phyloP scores from a whole-genome alignment of 2,113 vertebrate species.

The Hiodon tergisus region DNA sequence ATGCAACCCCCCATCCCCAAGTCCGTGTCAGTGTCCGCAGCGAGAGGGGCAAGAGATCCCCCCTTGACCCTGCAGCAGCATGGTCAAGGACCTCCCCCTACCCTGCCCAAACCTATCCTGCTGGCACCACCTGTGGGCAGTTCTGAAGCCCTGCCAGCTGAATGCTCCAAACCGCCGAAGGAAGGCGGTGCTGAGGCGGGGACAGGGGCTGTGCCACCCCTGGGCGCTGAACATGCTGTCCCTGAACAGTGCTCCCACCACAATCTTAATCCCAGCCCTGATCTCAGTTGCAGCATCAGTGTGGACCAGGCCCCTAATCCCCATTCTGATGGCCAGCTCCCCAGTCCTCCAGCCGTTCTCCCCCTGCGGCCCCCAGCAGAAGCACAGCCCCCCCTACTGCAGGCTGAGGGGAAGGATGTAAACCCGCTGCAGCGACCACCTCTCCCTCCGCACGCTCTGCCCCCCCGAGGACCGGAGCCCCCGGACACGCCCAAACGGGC shows the following conservation, averaged over 20 bases:
- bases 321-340: slow-evolving; percentile 15
- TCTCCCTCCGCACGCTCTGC: slow-evolving; percentile 8
- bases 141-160: background rate
- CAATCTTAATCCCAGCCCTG: slow-evolving; percentile 45
- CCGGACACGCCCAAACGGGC: slow-evolving; percentile 34
- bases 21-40: slow-evolving; percentile 42
- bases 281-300: slow-evolving; percentile 50
- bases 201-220: background rate
- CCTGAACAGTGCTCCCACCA: slow-evolving; percentile 29
- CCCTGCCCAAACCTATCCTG: slow-evolving; percentile 20
- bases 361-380: slow-evolving; percentile 19
- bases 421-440: slow-evolving; percentile 12
- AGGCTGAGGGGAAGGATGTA: background rate
- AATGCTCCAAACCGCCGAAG: slow-evolving; percentile 10
- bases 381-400: slow-evolving; percentile 15
- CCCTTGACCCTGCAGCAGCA: background rate
- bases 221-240: background rate
- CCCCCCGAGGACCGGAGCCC: slow-evolving; percentile 22
- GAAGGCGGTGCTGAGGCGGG: background rate
- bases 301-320: slow-evolving; percentile 45
- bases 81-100: background rate
- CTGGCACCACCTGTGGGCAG: slow-evolving; percentile 7
- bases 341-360: background rate
- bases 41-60: slow-evolving; percentile 2
- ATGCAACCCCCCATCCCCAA: slow-evolving; percentile 40